Evolutionary conservation across 2,888 invertebrate species (phyloP), one percentile per base, ranked within the genome.

Genomic region (Mythimna impura): DNA sequence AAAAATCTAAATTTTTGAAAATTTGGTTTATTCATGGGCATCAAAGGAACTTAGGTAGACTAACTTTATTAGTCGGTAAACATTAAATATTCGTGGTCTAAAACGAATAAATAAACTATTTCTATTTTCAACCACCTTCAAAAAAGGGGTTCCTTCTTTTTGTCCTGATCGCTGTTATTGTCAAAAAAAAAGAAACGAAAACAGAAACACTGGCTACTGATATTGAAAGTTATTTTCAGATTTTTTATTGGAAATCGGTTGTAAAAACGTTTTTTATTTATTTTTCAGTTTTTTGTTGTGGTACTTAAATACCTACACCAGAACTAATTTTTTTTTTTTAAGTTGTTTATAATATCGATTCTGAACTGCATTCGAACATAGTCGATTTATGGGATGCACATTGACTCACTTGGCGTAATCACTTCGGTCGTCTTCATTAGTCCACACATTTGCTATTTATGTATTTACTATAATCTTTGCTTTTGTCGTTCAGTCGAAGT

Each of bases 361-460:
- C n/a, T 25, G 9, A 6, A 55, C 12, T 57, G 1, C 17, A 78
- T 34, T 69, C 60, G 50, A 66, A 58, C 0, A 20, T 36, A 69
- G 54, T 68, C 66, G 75, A 66, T 34, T 65, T 5, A 25, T 10
- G 4, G 47, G n/a, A 3, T 22, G 25, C 40, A 52, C 52, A 43
- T 36, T 8, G 17, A 60, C 7, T 47, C 20, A 8, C 9, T 14
- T 66, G n/a, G 7, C n/a, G 20, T 47, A 40, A 43, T 54, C 60
- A 54, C 73, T 67, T 47, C 12, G 20, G 30, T 40, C 20, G 10
- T 14, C 12, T 3, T 3, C 30, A 30, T 30, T 30, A 3, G 14
- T 43, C 14, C 43, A 14, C 30, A 30, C 3, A 30, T 30, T 30
- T 25, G 25, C 4, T n/a, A n/a, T n/a, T n/a, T n/a, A n/a, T n/a